Percentiles rank a stretch among this genome's conserved stretches.
Conservation (phyloP, 2,113 vertebrate genomes). For the Hipposideros armiger region DNA sequence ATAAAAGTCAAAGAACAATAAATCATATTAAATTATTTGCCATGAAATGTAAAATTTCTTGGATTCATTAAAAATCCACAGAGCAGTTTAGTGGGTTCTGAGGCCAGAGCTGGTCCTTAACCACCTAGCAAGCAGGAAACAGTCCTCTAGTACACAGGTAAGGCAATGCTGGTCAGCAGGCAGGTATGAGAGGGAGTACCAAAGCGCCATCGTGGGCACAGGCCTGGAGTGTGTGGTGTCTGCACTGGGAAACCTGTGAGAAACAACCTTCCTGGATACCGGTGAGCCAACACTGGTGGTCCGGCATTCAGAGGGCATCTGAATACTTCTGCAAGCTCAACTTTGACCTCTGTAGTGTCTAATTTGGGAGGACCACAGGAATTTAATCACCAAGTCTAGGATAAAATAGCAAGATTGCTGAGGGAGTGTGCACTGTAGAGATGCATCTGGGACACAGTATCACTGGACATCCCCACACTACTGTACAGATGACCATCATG, state of each 20-base stretch:
- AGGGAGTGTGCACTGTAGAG: neutral
- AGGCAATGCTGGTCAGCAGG: neutral
- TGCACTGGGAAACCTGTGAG: neutral
- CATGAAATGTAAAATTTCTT: neutral
- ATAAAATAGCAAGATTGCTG: neutral
- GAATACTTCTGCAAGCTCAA: neutral
- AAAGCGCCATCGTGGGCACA: neutral
- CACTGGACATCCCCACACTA: neutral
- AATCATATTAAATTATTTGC: neutral
- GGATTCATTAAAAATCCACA: neutral
- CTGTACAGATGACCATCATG: neutral
- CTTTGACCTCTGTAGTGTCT: neutral
- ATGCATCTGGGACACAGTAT: neutral
- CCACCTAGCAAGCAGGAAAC: neutral
- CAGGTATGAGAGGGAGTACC: neutral
- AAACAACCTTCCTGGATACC: neutral
- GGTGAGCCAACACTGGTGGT: neutral
- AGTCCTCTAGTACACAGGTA: neutral
- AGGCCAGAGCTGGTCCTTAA: neutral
- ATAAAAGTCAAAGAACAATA: neutral
- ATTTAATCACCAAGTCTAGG: neutral
- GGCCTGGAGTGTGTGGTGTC: neutral
- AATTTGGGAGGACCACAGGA: neutral
- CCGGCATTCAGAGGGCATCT: accelerated
- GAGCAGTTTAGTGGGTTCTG: neutral